Percentiles rank a stretch among this genome's conserved stretches.
Conservation (phyloP, 2,888 invertebrate species). For the Archips xylosteana region DNA sequence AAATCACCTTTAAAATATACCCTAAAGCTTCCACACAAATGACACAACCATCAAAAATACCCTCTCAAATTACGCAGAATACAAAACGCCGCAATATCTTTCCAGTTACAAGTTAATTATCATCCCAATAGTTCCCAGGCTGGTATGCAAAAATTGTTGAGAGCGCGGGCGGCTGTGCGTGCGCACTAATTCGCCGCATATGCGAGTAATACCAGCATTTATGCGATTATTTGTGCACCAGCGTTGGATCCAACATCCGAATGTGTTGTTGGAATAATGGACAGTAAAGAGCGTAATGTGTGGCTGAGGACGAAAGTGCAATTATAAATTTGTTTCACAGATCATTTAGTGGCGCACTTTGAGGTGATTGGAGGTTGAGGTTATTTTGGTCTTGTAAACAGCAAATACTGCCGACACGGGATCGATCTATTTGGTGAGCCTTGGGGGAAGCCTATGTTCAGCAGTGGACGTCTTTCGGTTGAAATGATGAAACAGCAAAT, state of each 20-base stretch:
- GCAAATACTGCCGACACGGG: too few species aligned
- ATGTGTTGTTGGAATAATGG: constrained; percentile 10
- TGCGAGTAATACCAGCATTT: constrained; percentile 76
- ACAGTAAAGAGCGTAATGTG: constrained; percentile 22
- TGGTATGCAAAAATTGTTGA: constrained; percentile 84
- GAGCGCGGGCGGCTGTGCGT: constrained; percentile 67
- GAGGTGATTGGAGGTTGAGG: not conserved
- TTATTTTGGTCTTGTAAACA: not conserved
- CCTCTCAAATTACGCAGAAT: constrained; percentile 44
- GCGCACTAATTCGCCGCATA: constrained; percentile 69
- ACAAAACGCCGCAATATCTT: constrained; percentile 56
- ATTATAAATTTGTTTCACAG: constrained; percentile 43
- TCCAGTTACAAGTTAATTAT: constrained; percentile 73
- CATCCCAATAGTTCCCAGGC: constrained; percentile 73
- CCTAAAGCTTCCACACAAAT: not conserved
- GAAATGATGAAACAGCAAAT: too few species aligned
- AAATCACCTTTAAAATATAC: too few species aligned
- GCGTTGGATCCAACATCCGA: constrained; percentile 6
- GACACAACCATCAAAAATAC: not conserved
- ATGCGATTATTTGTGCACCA: constrained; percentile 47
- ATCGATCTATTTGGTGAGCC: too few species aligned
- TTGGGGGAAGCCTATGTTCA: too few species aligned
- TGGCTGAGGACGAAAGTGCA: constrained; percentile 39
- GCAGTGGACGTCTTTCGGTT: too few species aligned
- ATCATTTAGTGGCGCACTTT: constrained; percentile 29